Conservation (phyloP, 1,140 invertebrate species). For the Oryctes rhinoceros region DNA sequence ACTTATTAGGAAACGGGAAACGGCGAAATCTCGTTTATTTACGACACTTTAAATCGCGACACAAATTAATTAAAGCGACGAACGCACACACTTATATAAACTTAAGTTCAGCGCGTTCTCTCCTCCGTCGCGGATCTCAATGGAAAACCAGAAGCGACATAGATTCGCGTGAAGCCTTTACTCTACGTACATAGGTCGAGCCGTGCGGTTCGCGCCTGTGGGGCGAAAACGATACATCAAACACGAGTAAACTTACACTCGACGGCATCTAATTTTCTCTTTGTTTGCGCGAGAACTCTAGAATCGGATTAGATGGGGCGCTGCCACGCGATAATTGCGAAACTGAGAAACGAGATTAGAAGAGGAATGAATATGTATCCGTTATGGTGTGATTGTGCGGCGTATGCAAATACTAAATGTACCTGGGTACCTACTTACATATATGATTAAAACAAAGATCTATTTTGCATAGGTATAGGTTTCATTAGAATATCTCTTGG, state of each 20-base stretch:
- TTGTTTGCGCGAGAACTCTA: slow-evolving; percentile 9
- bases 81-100: too few species aligned
- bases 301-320: slow-evolving; percentile 17
- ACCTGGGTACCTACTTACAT: too few species aligned
- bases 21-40: too few species aligned
- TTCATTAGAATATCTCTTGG: too few species aligned
- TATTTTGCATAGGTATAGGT: too few species aligned
- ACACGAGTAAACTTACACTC: slow-evolving; percentile 9
- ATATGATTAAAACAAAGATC: too few species aligned
- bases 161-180: neutral
- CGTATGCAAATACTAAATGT: neutral
- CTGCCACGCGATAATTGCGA: slow-evolving; percentile 13
- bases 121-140: neutral
- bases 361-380: neutral
- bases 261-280: slow-evolving; percentile 9
- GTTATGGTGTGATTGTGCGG: neutral
- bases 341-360: slow-evolving; percentile 1
- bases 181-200: neutral
- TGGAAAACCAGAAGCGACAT: neutral
- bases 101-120: neutral
- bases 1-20: too few species aligned
- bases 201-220: slow-evolving; percentile 10
- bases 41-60: too few species aligned
- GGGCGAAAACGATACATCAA: slow-evolving; percentile 17
- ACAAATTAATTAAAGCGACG: too few species aligned